These are phyloP conservation scores for Rhagoletis pomonella DNA, from an alignment of 1,140 invertebrate genomes.

Conservation along the genomic window DNA sequence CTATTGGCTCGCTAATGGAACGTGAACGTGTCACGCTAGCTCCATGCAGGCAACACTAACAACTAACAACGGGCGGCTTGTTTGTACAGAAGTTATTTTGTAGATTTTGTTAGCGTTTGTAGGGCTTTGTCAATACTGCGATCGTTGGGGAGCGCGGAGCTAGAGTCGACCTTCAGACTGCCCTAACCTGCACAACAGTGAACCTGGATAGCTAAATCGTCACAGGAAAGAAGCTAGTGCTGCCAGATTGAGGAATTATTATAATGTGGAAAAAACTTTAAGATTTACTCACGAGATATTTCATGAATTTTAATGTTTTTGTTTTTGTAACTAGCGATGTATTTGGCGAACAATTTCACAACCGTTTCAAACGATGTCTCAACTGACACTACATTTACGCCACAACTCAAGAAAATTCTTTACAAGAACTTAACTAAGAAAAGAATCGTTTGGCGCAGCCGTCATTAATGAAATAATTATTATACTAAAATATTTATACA, in stretches of 20 bases:
- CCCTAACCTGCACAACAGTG: background rate
- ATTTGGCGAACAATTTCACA: background rate
- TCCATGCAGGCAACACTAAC: background rate
- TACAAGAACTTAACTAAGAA: background rate
- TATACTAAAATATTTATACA: background rate
- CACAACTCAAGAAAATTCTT: background rate
- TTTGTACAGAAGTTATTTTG: background rate
- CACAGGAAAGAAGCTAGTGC: background rate
- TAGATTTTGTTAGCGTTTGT: background rate
- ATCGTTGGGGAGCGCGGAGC: background rate
- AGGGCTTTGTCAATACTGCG: background rate
- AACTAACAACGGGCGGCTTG: background rate
- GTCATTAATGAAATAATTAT: background rate
- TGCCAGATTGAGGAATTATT: background rate
- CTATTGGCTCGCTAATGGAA: background rate
- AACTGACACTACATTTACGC: background rate
- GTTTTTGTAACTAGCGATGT: too few relatives aligned
- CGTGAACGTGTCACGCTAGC: background rate
- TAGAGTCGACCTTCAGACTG: background rate
- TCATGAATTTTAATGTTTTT: background rate
- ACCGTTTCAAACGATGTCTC: background rate
- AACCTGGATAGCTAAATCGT: background rate
- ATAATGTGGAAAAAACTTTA: background rate
- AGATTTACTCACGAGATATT: background rate
- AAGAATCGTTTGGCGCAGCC: background rate